A percentile compares a stretch with the other conserved stretches of the same genome.
Conservation (phyloP, 2,113 vertebrate genomes). For the Heloderma charlesbogerti region DNA sequence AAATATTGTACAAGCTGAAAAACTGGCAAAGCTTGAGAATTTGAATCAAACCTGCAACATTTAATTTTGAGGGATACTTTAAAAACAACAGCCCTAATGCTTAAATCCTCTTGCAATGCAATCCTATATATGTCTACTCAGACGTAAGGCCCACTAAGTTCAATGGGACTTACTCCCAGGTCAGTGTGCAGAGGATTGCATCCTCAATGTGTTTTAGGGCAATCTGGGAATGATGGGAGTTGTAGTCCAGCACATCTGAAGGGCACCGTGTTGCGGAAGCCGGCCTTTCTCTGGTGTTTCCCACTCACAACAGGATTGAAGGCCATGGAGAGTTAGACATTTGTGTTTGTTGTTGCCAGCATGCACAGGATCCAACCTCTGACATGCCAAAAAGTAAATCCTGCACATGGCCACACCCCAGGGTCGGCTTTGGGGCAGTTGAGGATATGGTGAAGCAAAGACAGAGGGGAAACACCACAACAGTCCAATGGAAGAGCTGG, state of each 20-base stretch:
- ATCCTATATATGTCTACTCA: too few species aligned
- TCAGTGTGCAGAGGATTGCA: too few species aligned
- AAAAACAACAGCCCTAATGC: too few species aligned
- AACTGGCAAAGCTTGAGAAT: not conserved
- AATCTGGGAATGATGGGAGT: too few species aligned
- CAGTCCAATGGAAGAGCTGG: not conserved
- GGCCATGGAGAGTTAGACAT: not conserved
- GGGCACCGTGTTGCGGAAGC: not conserved
- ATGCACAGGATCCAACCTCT: not conserved
- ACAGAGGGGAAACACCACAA: not conserved
- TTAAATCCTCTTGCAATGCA: too few species aligned
- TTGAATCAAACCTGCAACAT: not conserved
- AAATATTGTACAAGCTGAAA: not conserved
- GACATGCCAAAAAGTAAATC: not conserved
- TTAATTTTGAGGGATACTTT: too few species aligned
- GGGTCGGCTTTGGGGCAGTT: not conserved
- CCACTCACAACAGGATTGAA: not conserved
- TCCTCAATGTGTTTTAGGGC: too few species aligned
- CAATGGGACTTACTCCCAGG: too few species aligned
- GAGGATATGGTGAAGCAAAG: not conserved
- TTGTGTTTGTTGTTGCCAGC: not conserved
- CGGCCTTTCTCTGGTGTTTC: too few species aligned
- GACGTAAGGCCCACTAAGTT: too few species aligned
- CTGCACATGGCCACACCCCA: not conserved
- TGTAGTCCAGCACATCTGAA: too few species aligned